A percentile compares a stretch with the other conserved stretches of the same genome.
Conservation (phyloP, 2,888 invertebrate genomes). For the Palloptera scutellata region DNA sequence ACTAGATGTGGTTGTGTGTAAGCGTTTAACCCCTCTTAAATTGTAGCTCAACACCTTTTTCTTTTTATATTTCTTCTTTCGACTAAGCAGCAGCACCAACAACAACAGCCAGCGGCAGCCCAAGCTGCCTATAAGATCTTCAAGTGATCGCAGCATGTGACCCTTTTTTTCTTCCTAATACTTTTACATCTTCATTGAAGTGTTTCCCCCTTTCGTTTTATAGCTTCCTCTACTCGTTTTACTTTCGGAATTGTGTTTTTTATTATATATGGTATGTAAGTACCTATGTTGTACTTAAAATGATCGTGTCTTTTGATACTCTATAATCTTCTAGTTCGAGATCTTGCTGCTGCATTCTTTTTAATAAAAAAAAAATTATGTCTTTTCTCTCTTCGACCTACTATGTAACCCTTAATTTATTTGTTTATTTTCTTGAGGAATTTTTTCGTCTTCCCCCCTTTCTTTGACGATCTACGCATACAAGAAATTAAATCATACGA, state of each 20-base stretch:
- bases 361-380: neutral
- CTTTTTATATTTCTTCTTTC: neutral
- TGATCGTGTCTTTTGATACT: neutral
- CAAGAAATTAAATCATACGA: no score
- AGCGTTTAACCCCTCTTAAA: slow-evolving; percentile 17
- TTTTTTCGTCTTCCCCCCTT: neutral
- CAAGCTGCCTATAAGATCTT: neutral
- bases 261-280: neutral
- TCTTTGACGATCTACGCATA: no score
- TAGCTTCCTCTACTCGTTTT: neutral
- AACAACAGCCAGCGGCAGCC: neutral
- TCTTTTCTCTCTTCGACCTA: slow-evolving; percentile 5
- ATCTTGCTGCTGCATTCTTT: neutral
- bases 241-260: neutral
- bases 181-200: neutral
- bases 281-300: neutral
- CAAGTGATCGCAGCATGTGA: slow-evolving; percentile 9
- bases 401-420: slow-evolving; percentile 26
- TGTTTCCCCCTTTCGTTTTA: slow-evolving; percentile 7
- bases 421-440: neutral
- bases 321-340: slow-evolving; percentile 5
- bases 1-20: slow-evolving; percentile 1
- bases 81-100: neutral
- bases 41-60: neutral
- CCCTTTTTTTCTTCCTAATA: slow-evolving; percentile 9